Conservation (phyloP, 2,113 vertebrate genomes). For the Dicrurus megarhynchus region DNA sequence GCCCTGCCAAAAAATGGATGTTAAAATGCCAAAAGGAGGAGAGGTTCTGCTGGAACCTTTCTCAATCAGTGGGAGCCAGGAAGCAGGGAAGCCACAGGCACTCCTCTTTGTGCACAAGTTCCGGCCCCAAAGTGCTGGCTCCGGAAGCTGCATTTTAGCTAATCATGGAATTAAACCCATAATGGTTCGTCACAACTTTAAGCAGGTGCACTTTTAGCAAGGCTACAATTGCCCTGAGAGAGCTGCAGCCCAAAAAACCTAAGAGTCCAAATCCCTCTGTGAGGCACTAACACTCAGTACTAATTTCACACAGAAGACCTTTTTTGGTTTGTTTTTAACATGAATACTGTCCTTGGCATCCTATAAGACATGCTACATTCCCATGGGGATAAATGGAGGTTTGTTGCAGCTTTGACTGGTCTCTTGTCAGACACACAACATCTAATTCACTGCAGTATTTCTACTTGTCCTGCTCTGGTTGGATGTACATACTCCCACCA, state of each 20-base stretch:
- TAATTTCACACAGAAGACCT: slow-evolving; percentile 33
- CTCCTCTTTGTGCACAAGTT: neutral
- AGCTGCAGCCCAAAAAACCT: neutral
- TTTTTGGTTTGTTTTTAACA: slow-evolving; percentile 26
- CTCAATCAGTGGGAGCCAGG: neutral
- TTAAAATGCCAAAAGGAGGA: neutral
- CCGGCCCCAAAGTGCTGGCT: neutral
- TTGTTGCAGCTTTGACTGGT: slow-evolving; percentile 40
- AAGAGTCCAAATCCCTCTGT: neutral
- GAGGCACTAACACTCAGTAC: neutral
- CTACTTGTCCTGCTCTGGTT: neutral
- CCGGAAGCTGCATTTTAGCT: neutral
- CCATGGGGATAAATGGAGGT: slow-evolving; percentile 12
- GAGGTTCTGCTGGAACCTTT: neutral
- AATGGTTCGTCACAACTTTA: neutral
- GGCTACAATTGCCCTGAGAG: neutral
- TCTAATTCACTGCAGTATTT: slow-evolving; percentile 8
- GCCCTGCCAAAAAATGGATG: neutral
- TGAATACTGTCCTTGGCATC: slow-evolving; percentile 34
- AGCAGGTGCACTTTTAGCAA: neutral
- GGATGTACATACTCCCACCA: neutral
- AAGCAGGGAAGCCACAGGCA: neutral
- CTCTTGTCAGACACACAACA: slow-evolving; percentile 32
- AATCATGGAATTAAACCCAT: neutral
- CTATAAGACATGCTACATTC: neutral